Percentiles rank a stretch among this genome's conserved stretches.
Evolutionary conservation across 2,113 vertebrate species (phyloP).

Genomic region (Peromyscus polionotus): DNA sequence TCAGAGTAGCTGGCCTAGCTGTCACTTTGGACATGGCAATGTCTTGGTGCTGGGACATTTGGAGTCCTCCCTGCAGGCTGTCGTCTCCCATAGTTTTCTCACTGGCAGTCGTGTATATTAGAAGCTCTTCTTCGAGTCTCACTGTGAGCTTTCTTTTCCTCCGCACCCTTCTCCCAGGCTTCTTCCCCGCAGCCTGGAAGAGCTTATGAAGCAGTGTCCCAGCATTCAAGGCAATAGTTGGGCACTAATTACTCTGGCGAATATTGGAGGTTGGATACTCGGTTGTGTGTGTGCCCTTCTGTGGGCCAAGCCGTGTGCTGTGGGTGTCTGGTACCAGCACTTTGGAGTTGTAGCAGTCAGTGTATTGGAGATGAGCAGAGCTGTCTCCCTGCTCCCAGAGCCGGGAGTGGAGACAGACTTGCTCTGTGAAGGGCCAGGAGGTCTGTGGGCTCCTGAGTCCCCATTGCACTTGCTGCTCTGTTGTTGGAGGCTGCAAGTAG

Average conservation of each 20-base stretch:
- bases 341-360: background rate
- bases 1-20: background rate
- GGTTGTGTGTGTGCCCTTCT: background rate
- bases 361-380: background rate
- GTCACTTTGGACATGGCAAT: background rate
- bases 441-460: fast-evolving
- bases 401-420: background rate
- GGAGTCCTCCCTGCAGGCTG: too few species aligned
- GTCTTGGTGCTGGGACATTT: background rate
- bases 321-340: too few species aligned
- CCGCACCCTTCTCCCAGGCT: background rate
- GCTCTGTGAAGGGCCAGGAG: background rate
- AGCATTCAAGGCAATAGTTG: background rate
- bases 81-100: too few species aligned
- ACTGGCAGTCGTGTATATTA: too few species aligned
- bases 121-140: background rate
- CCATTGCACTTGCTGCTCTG: background rate
- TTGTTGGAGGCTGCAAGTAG: background rate
- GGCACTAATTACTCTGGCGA: fast-evolving
- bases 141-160: too few species aligned
- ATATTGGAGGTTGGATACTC: background rate
- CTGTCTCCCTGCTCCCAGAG: background rate
- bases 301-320: fast-evolving
- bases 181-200: background rate
- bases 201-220: background rate